phyloP scores from a whole-genome alignment of 37 sponge, comb jelly and placozoan genomes.

The Tethya wilhelma region DNA sequence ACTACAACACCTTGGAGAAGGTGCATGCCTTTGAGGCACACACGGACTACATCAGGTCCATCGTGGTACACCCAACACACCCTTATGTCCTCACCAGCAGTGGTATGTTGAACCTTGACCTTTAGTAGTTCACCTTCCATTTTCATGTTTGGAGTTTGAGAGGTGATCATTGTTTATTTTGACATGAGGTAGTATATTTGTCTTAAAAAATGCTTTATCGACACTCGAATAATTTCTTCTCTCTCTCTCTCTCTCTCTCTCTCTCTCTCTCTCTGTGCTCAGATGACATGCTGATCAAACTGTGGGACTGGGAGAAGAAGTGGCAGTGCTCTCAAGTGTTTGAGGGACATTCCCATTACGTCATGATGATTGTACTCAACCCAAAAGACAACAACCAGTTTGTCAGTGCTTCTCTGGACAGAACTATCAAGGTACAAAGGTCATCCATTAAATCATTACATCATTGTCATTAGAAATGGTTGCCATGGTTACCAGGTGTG shows the following conservation, averaged over 20 bases:
- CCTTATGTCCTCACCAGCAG: conserved; percentile 95
- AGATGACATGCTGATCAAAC: conserved; percentile 97
- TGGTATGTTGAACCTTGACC: no score
- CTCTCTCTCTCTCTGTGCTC: conserved; percentile 3
- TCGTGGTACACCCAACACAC: conserved; percentile 94
- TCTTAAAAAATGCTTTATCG: no score
- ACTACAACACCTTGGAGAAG: conserved; percentile 99
- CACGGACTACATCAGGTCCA: conserved; percentile 92
- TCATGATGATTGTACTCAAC: conserved; percentile 98
- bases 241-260: neutral
- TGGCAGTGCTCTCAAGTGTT: conserved; percentile 92
- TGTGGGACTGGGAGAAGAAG: conserved; percentile 99
- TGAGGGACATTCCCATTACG: conserved; percentile 98
- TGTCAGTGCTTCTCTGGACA: conserved; percentile 94
- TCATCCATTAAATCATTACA: neutral
- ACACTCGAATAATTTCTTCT: no score
- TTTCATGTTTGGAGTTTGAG: no score
- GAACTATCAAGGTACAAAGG: conserved; percentile 82
- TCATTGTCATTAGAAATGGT: neutral
- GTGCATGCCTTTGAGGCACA: conserved; percentile 94
- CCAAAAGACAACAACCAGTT: conserved; percentile 99
- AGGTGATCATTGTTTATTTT: neutral
- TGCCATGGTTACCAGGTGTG: no score
- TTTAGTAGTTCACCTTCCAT: no score
- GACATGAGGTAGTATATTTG: neutral